Evolutionary conservation across 2,888 invertebrate species (phyloP), one percentile per base, ranked within the genome.

Genomic region (Pasiphila rectangulata): DNA sequence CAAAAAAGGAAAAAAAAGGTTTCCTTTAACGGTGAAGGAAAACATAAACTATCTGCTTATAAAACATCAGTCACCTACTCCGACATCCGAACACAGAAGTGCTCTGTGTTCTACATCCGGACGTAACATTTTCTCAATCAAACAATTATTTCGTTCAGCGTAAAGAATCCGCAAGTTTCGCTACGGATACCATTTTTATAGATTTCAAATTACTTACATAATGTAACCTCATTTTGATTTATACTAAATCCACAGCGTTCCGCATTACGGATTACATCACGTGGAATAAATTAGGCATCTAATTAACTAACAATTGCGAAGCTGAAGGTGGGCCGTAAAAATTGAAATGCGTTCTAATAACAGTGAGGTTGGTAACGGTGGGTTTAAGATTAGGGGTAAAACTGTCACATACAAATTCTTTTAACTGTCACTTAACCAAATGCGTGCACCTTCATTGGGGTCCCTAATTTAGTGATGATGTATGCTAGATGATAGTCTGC

Each of bases 321-420:
- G 17, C 35, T 38, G n/a, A 30, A 43, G 51, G 51, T 43, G 51
- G 23, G 40, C 45, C 49, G 54, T 50, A 43, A 46, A 45, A 49
- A 52, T 52, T 20, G 21, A 13, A 32, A 20, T 35, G 24, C 37
- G 38, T 51, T 56, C 39, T 44, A 50, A 45, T 53, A 36, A 42
- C 37, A 23, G n/a, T n/a, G n/a, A n/a, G n/a, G n/a, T n/a, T n/a
- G n/a, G n/a, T n/a, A n/a, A n/a, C n/a, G n/a, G n/a, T n/a, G n/a
- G n/a, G n/a, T n/a, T n/a, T n/a, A n/a, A n/a, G n/a, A n/a, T n/a
- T n/a, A n/a, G n/a, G n/a, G n/a, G n/a, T n/a, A n/a, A n/a, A n/a
- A n/a, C n/a, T n/a, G n/a, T n/a, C n/a, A n/a, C n/a, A n/a, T n/a
- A n/a, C n/a, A n/a, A n/a, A n/a, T n/a, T n/a, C n/a, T n/a, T n/a